A percentile compares a stretch with the other conserved stretches of the same genome.
These are phyloP conservation scores for Mycetomoellerius zeteki DNA, from an alignment of 1,140 invertebrate genomes.

Conservation along the genomic window DNA sequence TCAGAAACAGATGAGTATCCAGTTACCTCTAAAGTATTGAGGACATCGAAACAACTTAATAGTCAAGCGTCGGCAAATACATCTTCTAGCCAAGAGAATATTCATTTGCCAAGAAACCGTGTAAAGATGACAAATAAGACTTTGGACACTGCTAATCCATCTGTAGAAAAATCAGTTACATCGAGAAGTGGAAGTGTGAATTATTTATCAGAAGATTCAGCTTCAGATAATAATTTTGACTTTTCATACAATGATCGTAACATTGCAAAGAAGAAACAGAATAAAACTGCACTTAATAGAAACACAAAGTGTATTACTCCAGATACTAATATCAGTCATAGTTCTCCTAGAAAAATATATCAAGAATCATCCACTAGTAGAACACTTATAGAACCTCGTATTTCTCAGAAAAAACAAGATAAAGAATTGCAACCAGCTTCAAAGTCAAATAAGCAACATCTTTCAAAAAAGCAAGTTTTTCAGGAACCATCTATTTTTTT, in stretches of 20 bases:
- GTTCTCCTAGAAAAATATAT: not conserved
- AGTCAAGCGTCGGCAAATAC: not conserved
- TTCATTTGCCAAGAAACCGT: not conserved
- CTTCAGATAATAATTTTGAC: constrained; percentile 38
- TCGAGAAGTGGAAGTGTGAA: constrained; percentile 46
- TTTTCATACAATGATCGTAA: constrained; percentile 31
- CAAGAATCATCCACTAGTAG: not conserved
- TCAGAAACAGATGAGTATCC: constrained; percentile 9
- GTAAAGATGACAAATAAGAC: not conserved
- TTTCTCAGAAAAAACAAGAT: constrained; percentile 19
- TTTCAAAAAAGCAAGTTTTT: not conserved
- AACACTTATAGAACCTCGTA: not conserved
- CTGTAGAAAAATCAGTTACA: not conserved
- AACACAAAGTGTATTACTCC: not conserved
- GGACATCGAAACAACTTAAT: not conserved
- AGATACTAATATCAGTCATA: not conserved
- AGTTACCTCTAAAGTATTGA: not conserved
- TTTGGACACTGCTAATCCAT: not conserved
- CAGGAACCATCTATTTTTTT: constrained; percentile 57
- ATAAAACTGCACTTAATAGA: not conserved
- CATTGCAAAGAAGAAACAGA: constrained; percentile 46
- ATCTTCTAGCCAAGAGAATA: not conserved
- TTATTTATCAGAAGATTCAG: not conserved
- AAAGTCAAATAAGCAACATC: not conserved
- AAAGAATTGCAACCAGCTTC: not conserved